phyloP scores from a whole-genome alignment of 2,113 vertebrate species.

The Sinocyclocheilus rhinocerous region DNA sequence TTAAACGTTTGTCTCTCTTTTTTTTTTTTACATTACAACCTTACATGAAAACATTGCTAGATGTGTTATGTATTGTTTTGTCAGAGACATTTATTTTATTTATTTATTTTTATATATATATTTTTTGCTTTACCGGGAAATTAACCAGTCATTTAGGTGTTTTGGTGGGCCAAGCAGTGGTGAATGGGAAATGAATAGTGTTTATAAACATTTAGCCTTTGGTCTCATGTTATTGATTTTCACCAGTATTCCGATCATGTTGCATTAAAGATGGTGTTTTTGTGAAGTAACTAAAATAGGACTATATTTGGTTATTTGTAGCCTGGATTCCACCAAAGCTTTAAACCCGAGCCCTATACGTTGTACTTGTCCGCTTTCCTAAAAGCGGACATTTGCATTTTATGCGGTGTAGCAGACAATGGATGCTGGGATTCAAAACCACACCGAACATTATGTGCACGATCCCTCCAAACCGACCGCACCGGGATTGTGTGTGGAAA shows the following conservation, averaged over 20 bases:
- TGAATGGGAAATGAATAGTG: not conserved
- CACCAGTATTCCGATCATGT: not conserved
- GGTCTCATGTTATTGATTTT: not conserved
- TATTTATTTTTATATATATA: too few relatives aligned
- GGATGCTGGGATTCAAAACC: slow-evolving; percentile 67
- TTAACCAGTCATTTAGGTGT: not conserved
- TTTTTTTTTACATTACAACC: not conserved
- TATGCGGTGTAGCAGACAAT: slow-evolving; percentile 52
- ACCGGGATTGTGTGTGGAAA: slow-evolving; percentile 73
- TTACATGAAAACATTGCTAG: not conserved
- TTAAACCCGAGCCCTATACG: too few relatives aligned
- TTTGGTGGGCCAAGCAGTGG: not conserved
- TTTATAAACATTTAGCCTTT: not conserved
- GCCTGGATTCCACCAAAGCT: not conserved
- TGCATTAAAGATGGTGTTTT: not conserved
- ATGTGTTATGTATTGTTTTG: not conserved
- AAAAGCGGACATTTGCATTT: not conserved
- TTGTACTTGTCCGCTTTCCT: not conserved
- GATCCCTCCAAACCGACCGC: slow-evolving; percentile 67
- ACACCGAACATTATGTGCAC: slow-evolving; percentile 65
- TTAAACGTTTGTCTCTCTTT: not conserved
- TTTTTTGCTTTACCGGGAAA: not conserved
- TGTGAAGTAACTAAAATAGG: not conserved
- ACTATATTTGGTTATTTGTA: not conserved
- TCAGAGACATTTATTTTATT: not conserved